Evolutionary conservation across 2,113 vertebrate genomes (phyloP).

Genomic region (Sinocyclocheilus anophthalmus): DNA sequence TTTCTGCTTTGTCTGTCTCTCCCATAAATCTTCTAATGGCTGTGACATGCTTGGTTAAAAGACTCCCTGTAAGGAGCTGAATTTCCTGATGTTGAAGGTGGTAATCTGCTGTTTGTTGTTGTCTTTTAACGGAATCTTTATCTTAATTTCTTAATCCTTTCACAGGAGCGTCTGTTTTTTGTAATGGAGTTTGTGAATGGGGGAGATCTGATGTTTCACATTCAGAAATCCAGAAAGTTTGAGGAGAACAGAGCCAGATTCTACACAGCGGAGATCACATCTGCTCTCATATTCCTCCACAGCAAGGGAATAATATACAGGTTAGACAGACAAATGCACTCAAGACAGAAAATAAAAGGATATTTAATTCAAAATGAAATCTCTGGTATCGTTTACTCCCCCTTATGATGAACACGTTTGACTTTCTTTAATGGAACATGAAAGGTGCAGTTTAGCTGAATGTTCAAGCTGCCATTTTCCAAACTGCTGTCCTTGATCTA

Average conservation of each 20-base stretch:
- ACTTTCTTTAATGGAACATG: not conserved
- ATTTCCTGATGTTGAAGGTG: not conserved
- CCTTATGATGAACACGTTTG: not conserved
- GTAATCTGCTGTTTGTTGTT: not conserved
- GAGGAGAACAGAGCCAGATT: conserved; percentile 91
- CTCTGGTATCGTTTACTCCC: not conserved
- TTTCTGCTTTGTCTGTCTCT: not conserved
- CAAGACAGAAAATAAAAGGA: not conserved
- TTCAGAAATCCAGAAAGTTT: conserved; percentile 97
- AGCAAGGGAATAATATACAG: conserved; percentile 93
- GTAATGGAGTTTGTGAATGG: conserved; percentile 99
- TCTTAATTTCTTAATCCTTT: not conserved
- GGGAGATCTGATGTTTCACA: conserved; percentile 98
- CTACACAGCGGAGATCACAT: conserved; percentile 96
- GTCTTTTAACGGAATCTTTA: not conserved
- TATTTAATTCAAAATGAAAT: not conserved
- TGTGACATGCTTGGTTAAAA: not conserved
- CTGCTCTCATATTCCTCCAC: conserved; percentile 95
- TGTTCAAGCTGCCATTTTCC: not conserved
- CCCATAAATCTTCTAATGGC: conserved; percentile 27
- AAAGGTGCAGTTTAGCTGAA: not conserved
- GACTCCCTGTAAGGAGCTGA: not conserved
- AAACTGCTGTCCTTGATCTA: not conserved
- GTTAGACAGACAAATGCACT: conserved; percentile 69
- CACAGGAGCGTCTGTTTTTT: conserved; percentile 95